Evolutionary conservation across 2,113 vertebrate species (phyloP).

Genomic region (Tachysurus vachellii): DNA sequence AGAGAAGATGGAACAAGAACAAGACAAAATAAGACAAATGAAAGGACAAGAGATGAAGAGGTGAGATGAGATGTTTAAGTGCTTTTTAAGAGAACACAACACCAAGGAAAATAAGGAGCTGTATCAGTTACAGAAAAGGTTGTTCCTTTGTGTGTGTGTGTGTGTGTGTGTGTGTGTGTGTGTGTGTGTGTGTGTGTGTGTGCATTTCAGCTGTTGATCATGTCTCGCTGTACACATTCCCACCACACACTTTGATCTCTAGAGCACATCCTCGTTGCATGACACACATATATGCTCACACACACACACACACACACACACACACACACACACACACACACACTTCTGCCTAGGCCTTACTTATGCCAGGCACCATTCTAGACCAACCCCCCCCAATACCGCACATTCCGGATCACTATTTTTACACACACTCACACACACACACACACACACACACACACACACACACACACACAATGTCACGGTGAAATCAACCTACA

Average conservation of each 20-base stretch:
- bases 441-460: constrained; percentile 38
- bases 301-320: constrained; percentile 45
- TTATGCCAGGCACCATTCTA: constrained; percentile 32
- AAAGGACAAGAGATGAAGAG: background rate
- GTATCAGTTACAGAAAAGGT: constrained; percentile 29
- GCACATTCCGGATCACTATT: constrained; percentile 46
- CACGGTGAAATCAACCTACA: constrained; percentile 28
- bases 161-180: constrained; percentile 24
- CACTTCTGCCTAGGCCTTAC: constrained; percentile 21
- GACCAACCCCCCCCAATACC: constrained; percentile 27
- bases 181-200: constrained; percentile 28
- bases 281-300: constrained; percentile 53
- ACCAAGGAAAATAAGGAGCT: background rate
- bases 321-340: constrained; percentile 39
- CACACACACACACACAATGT: constrained; percentile 9
- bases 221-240: constrained; percentile 52
- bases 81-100: background rate
- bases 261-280: no score
- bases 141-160: constrained; percentile 23
- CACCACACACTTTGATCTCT: no score
- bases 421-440: constrained; percentile 46
- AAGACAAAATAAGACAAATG: background rate
- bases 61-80: background rate
- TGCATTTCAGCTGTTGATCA: constrained; percentile 70
- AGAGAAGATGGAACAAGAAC: background rate